Evolutionary conservation across 2,113 vertebrate genomes (phyloP).

Genomic region (Dolichallabes microphthalmus): DNA sequence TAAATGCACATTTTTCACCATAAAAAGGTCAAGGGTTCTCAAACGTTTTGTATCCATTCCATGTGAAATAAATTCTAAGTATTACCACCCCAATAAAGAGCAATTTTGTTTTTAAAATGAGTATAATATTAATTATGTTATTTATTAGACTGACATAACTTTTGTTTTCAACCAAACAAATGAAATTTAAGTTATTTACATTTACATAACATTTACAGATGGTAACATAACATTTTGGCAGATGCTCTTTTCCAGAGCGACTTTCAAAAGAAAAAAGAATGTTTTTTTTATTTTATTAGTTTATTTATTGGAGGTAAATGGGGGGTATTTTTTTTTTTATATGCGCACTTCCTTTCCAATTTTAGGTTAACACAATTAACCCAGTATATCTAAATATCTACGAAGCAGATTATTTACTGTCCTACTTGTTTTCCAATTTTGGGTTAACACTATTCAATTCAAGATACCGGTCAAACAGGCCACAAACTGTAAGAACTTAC

Average conservation of each 20-base stretch:
- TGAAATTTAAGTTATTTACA: not conserved
- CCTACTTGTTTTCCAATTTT: not conserved
- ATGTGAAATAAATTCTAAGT: not conserved
- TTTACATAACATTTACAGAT: not conserved
- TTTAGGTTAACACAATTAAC: too few species aligned
- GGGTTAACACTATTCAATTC: not conserved
- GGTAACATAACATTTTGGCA: too few species aligned
- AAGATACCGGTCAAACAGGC: not conserved
- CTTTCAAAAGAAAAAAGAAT: too few species aligned
- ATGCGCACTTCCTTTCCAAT: too few species aligned
- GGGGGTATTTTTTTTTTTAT: too few species aligned
- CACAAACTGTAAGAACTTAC: not conserved
- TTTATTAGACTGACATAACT: not conserved
- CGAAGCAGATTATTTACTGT: not conserved
- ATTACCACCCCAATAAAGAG: not conserved
- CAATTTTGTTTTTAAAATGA: not conserved
- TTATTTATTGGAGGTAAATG: too few species aligned
- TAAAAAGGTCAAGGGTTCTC: not conserved
- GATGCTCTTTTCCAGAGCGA: too few species aligned
- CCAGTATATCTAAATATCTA: too few species aligned
- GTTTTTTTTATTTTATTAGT: too few species aligned
- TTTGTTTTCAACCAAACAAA: not conserved
- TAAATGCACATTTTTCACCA: too few species aligned
- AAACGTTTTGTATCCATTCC: not conserved
- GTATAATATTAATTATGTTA: not conserved